Evolutionary conservation across 2,797 vertebrate genomes (phyloP).

Genomic region (Nannoperca australis): DNA sequence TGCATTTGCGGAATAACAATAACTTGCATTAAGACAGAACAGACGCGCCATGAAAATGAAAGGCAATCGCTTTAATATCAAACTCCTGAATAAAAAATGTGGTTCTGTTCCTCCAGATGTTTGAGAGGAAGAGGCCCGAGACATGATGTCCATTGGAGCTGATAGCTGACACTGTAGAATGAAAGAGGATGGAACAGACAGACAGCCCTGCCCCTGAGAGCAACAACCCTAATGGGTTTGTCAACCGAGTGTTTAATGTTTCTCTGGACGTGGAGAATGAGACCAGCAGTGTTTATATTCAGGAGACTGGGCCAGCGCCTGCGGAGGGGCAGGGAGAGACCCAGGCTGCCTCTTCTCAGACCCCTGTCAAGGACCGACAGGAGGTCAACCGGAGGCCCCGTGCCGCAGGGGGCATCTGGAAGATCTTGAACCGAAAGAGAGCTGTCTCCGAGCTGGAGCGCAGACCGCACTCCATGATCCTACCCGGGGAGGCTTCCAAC

Average conservation of each 20-base stretch:
- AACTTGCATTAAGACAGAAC: constrained; percentile 1
- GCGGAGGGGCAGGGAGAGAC: constrained; percentile 74
- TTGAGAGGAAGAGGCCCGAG: constrained; percentile 49
- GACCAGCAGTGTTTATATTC: constrained; percentile 79
- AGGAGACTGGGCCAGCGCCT: constrained; percentile 74
- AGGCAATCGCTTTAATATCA: constrained; percentile 41
- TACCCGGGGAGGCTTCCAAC: constrained; percentile 87
- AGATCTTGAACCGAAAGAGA: constrained; percentile 89
- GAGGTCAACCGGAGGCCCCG: constrained; percentile 83
- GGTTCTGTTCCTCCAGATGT: constrained; percentile 71
- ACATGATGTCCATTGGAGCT: constrained; percentile 69
- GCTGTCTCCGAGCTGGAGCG: constrained; percentile 82
- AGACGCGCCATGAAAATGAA: constrained; percentile 27
- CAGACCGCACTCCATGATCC: constrained; percentile 93
- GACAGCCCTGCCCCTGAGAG: constrained; percentile 76
- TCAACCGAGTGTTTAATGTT: constrained; percentile 88
- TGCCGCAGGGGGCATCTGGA: constrained; percentile 89
- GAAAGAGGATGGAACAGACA: constrained; percentile 85
- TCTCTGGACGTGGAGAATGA: constrained; percentile 84
- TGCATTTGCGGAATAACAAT: constrained; percentile 1
- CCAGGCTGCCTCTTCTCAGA: constrained; percentile 64
- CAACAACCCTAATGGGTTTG: constrained; percentile 88
- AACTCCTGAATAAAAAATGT: constrained; percentile 53
- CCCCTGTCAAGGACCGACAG: constrained; percentile 78
- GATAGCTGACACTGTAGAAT: constrained; percentile 85